Evolutionary conservation across 2,888 invertebrate species (phyloP), one percentile per base, ranked within the genome.

Genomic region (Phengaris alcon): DNA sequence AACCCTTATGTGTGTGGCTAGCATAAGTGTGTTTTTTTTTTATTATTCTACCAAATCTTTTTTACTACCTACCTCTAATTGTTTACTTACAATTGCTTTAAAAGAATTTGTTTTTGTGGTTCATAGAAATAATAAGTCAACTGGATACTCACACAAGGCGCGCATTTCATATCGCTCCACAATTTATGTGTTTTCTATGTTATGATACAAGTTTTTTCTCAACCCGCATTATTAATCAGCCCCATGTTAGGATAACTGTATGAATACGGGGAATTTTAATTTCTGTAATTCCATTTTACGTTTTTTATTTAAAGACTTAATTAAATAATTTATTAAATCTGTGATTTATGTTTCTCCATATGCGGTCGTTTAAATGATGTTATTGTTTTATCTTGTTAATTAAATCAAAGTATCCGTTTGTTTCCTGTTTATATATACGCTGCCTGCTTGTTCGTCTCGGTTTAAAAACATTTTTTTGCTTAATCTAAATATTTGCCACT

Each of bases 101-200:
- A 35, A 35, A 35, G 3, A 35, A 35, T 35, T 35, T 0, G 35
- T 52, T 52, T 52, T 52, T 52, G 9, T 52, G 10, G 9, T 48
- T 48, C 48, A 22, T 59, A 64, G 8, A 35, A 64, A 64, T 6
- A 15, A 64, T 35, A 59, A 59, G 59, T 59, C 59, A 64, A 64
- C 35, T 35, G 35, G 64, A 64, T 35, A 64, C 35, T 6, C 64
- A 64, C 15, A 12, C 12, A 35, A 6, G 64, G 64, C 44, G 64
- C 35, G 13, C 64, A 64, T 64, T 44, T 59, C 22, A 12, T 51
- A 52, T 70, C 72, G 35, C 52, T 15, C 12, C 72, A 54, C 35
- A 54, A 72, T 72, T 54, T 72, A 72, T 54, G 51, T 52, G 48
- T 72, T 72, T 54, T 72, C 72, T 72, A 72, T 72, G 72, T 54